These are phyloP conservation scores for Tanypteryx hageni DNA, from an alignment of 2,888 invertebrate species.

Conservation along the genomic window DNA sequence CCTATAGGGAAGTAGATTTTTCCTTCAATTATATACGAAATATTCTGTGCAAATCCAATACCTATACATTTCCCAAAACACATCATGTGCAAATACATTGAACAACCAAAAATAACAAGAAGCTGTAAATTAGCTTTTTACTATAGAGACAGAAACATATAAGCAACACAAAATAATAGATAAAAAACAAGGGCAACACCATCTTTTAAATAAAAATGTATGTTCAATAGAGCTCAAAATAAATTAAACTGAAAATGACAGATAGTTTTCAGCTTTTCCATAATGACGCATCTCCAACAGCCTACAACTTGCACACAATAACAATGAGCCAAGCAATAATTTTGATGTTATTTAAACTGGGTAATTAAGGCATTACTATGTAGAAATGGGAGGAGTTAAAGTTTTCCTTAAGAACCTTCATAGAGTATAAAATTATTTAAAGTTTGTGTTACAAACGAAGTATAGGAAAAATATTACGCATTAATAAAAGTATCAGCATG, in stretches of 20 bases:
- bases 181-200: background rate
- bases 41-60: constrained; percentile 35
- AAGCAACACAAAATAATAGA: background rate
- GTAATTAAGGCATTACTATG: constrained; percentile 55
- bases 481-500: background rate
- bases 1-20: background rate
- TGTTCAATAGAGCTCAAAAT: constrained; percentile 18
- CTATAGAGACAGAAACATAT: constrained; percentile 23
- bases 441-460: background rate
- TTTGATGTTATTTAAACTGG: constrained; percentile 9
- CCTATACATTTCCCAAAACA: constrained; percentile 2
- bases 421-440: background rate
- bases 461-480: background rate
- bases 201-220: constrained; percentile 5
- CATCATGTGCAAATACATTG: constrained; percentile 26
- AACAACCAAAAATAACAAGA: constrained; percentile 1
- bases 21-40: background rate
- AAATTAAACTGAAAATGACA: constrained; percentile 24
- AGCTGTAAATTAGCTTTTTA: background rate
- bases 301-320: constrained; percentile 32
- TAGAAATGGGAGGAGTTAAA: background rate
- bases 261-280: background rate
- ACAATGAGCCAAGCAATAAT: constrained; percentile 54
- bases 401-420: background rate
- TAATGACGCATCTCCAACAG: constrained; percentile 32